These are phyloP conservation scores for Lysandra coridon DNA, from an alignment of 2,888 invertebrate species.

Conservation along the genomic window DNA sequence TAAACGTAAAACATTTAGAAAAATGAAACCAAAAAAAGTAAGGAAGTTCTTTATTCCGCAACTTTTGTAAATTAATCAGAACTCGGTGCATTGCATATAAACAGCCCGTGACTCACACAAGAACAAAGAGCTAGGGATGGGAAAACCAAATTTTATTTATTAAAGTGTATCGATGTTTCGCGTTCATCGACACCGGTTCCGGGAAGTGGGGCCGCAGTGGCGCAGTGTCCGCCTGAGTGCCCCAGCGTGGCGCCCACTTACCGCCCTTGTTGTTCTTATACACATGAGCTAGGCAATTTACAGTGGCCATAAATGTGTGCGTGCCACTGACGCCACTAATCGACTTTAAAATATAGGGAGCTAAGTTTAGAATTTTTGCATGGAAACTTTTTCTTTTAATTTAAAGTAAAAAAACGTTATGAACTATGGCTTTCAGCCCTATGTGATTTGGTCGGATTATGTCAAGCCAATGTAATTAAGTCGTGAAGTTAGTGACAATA, in stretches of 20 bases:
- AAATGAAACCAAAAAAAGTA: background rate
- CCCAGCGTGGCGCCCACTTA: constrained; percentile 53
- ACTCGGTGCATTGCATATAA: background rate
- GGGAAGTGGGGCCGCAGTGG: constrained; percentile 51
- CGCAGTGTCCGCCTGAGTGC: constrained; percentile 55
- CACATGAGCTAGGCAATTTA: constrained; percentile 33
- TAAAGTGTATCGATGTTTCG: constrained; percentile 43
- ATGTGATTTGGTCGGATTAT: too few species aligned
- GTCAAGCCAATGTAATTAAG: too few species aligned
- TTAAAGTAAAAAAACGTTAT: background rate
- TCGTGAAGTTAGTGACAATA: too few species aligned
- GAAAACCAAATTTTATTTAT: constrained; percentile 45
- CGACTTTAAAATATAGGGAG: constrained; percentile 5
- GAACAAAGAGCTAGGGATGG: constrained; percentile 36
- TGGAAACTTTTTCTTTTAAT: background rate
- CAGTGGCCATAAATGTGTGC: constrained; percentile 33
- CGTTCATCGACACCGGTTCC: constrained; percentile 60
- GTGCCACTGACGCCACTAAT: constrained; percentile 31
- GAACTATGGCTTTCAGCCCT: too few species aligned
- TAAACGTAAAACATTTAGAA: too few species aligned
- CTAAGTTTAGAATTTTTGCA: background rate
- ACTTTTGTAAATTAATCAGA: background rate
- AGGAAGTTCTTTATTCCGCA: background rate
- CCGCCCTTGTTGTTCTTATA: constrained; percentile 38
- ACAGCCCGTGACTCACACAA: background rate